These are phyloP conservation scores for Poeciliopsis infans DNA, from an alignment of 2,797 vertebrate genomes.

Conservation along the genomic window DNA sequence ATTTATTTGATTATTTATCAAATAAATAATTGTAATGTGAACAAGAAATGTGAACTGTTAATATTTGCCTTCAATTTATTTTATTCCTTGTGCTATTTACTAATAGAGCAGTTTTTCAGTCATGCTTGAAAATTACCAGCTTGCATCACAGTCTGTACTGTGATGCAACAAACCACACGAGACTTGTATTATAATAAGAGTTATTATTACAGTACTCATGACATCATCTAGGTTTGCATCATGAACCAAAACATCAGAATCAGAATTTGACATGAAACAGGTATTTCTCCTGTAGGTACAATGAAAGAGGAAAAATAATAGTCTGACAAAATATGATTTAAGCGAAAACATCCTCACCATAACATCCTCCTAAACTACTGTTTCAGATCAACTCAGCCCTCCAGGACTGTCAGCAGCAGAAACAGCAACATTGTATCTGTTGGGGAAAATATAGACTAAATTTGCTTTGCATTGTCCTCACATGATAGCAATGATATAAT, in stretches of 20 bases:
- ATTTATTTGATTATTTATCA: no score
- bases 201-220: constrained; percentile 8
- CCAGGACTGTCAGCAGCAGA: no score
- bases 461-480: no score
- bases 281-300: not conserved
- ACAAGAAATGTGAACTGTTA: not conserved
- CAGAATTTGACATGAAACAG: constrained; percentile 2
- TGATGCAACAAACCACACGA: constrained; percentile 8
- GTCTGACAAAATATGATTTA: no score
- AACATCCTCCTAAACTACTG: no score
- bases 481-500: no score
- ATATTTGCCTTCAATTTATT: not conserved
- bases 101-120: not conserved
- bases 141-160: constrained; percentile 16
- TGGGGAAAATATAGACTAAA: no score
- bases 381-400: no score
- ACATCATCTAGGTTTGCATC: constrained; percentile 35
- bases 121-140: not conserved
- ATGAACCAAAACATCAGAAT: constrained; percentile 30
- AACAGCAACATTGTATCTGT: no score
- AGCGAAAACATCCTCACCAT: no score
- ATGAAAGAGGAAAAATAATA: no score
- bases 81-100: no score
- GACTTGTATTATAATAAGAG: constrained; percentile 31
- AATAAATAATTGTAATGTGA: not conserved